Base-by-base conservation (phyloP, 2,888 invertebrate species). In the Limnephilus lunatus region DNA sequence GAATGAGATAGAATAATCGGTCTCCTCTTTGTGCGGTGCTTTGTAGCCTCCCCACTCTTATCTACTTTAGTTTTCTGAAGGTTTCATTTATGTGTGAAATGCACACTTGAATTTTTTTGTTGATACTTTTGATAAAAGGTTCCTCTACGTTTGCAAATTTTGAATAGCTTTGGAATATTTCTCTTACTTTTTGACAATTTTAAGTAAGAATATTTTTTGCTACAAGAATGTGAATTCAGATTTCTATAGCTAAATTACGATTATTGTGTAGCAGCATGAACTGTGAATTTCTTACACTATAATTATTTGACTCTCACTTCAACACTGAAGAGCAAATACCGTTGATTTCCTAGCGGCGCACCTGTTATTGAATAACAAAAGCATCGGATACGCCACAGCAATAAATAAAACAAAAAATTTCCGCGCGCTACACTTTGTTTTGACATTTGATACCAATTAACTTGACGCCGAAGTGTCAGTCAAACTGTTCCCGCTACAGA, bases 361-460 rank as follows among this genome's bases (percentile, higher is more conserved):
- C 68, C 68, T 68, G 68, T 68, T 68, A 68, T 68, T 68, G 68
- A 68, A 68, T 68, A 68, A 68, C 68, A 68, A 68, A 68, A 35
- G 83, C 83, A 32, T 35, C 32, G 35, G 83, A 35, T 83, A 39
- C 83, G 83, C 35, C 35, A 35, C 35, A 35, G 25, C 35, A 83
- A 35, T n/a, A 19, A 68, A 68, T 68, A 25, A 25, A 68, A 68
- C n/a, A 68, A 25, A n/a, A 68, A 68, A n/a, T 9, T 68, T 35
- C 32, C 25, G 35, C 19, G 31, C 31, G 68, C 53, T 53, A 87
- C 68, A 87, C 87, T 68, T 87, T 53, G 68, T 87, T 87, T 87
- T 87, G 87, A 87, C 32, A 87, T 87, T 87, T 87, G 87, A 87
- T 68, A 30, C 53, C 87, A 87, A 87, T 87, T 87, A 87, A 32